A percentile compares a stretch with the other conserved stretches of the same genome.
phyloP scores from a whole-genome alignment of 2,888 invertebrate genomes.

The Nowickia ferox region DNA sequence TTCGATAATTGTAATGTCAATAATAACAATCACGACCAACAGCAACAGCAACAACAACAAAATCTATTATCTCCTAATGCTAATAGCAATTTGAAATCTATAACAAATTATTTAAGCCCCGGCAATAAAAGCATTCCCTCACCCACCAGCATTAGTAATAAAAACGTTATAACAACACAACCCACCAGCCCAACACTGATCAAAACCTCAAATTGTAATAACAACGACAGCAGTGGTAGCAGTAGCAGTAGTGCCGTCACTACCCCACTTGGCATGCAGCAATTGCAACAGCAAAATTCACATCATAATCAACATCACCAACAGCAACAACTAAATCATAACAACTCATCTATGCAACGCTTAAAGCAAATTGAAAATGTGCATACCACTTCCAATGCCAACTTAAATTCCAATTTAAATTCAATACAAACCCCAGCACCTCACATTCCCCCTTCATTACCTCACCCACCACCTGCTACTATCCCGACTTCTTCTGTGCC shows the following conservation, averaged over 20 bases:
- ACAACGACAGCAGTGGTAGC: slow-evolving; percentile 31
- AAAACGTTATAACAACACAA: slow-evolving; percentile 59
- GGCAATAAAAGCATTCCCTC: slow-evolving; percentile 28
- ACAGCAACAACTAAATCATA: slow-evolving; percentile 72
- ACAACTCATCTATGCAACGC: slow-evolving; percentile 67
- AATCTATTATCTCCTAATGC: slow-evolving; percentile 76
- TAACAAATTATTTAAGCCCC: slow-evolving; percentile 68
- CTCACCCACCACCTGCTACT: no score
- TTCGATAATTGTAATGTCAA: slow-evolving; percentile 80
- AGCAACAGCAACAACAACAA: slow-evolving; percentile 75
- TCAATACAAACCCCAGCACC: slow-evolving; percentile 47
- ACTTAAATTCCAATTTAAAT: slow-evolving; percentile 72
- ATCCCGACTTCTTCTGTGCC: background rate
- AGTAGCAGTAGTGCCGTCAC: slow-evolving; percentile 5
- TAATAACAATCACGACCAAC: slow-evolving; percentile 72
- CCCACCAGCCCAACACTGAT: slow-evolving; percentile 30
- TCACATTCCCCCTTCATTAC: background rate
- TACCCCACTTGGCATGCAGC: background rate
- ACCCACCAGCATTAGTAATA: slow-evolving; percentile 14
- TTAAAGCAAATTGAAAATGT: slow-evolving; percentile 72
- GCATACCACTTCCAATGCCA: slow-evolving; percentile 56
- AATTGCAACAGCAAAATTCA: slow-evolving; percentile 36
- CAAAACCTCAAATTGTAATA: slow-evolving; percentile 66
- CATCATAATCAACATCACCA: slow-evolving; percentile 68
- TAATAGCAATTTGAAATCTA: slow-evolving; percentile 74